These are phyloP conservation scores for Notodonta ziczac DNA, from an alignment of 2,888 invertebrate species.

Conservation along the genomic window DNA sequence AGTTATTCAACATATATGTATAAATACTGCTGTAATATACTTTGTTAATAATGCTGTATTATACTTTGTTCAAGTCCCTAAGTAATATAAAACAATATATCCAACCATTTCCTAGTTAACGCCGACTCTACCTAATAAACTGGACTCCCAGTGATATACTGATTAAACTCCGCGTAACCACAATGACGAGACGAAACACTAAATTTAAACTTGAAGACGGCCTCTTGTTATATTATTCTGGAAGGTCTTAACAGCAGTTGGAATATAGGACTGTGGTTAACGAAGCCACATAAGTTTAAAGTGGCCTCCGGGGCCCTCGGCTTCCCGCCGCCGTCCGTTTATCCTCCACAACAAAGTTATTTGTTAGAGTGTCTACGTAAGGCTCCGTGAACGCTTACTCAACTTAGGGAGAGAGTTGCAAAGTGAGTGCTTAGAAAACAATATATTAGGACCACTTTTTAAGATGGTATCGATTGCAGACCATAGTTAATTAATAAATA, in stretches of 20 bases:
- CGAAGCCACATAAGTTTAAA: constrained; percentile 82
- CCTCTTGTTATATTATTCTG: constrained; percentile 54
- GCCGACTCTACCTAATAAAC: constrained; percentile 20
- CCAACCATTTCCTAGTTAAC: constrained; percentile 13
- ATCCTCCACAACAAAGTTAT: constrained; percentile 77
- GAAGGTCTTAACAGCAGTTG: constrained; percentile 60
- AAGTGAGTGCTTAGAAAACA: constrained; percentile 24
- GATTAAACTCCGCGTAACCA: constrained; percentile 41
- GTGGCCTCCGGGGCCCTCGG: constrained; percentile 74
- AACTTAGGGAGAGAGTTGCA: constrained; percentile 51
- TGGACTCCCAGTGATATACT: constrained; percentile 33
- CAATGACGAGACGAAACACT: constrained; percentile 48
- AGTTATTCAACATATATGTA: no score
- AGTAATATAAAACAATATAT: constrained; percentile 14
- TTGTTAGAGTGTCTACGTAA: constrained; percentile 70
- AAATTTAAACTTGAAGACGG: constrained; percentile 49
- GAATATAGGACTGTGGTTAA: constrained; percentile 72
- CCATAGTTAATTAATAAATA: no score
- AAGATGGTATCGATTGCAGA: no score
- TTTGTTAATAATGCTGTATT: no score
- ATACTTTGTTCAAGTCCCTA: not conserved
- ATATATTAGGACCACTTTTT: not conserved
- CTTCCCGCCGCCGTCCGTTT: constrained; percentile 67
- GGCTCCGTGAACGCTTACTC: constrained; percentile 63
- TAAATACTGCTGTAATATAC: not conserved